These are phyloP conservation scores for Acropora yongei DNA, from an alignment of 64 coral and sea anemone species.

Conservation along the genomic window DNA sequence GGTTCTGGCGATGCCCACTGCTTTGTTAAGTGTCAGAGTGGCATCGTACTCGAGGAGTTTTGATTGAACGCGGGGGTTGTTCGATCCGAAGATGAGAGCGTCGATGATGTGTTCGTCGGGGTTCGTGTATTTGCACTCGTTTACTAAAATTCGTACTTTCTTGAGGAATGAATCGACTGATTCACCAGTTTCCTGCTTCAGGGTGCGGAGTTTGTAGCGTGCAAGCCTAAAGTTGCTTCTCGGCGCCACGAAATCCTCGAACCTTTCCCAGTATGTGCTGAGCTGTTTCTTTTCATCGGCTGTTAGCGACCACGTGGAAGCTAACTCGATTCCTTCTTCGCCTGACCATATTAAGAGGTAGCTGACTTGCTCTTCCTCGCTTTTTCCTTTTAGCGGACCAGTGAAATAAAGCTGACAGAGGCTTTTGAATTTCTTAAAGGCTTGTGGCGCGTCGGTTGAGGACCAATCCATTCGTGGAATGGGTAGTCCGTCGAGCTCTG, in stretches of 20 bases:
- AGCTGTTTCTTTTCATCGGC: conserved; percentile 61
- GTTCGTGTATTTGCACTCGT: conserved; percentile 65
- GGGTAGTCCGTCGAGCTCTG: conserved; percentile 47
- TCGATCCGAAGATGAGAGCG: too few relatives aligned
- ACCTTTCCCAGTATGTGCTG: conserved; percentile 72
- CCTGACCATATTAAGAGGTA: conserved; percentile 64
- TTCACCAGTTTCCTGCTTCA: conserved; percentile 48
- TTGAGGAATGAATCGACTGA: conserved; percentile 71
- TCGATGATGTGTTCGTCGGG: conserved; percentile 73
- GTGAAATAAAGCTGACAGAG: conserved; percentile 68
- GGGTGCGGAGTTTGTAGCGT: conserved; percentile 60
- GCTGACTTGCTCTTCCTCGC: too few relatives aligned
- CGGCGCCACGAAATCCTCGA: conserved; percentile 74
- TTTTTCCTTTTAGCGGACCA: conserved; percentile 80
- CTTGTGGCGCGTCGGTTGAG: conserved; percentile 65
- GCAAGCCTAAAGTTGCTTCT: conserved; percentile 81
- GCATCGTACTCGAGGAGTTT: too few relatives aligned
- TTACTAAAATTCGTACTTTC: conserved; percentile 73
- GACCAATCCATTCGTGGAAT: conserved; percentile 54
- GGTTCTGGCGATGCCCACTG: conserved; percentile 71
- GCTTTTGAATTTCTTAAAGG: conserved; percentile 76
- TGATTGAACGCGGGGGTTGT: too few relatives aligned
- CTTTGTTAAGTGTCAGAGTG: conserved; percentile 58
- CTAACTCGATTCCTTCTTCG: conserved; percentile 75
- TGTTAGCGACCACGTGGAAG: conserved; percentile 35